Percentiles rank a stretch among this genome's conserved stretches.
phyloP scores from a whole-genome alignment of 2,113 vertebrate genomes.

The Pelusios castaneus region DNA sequence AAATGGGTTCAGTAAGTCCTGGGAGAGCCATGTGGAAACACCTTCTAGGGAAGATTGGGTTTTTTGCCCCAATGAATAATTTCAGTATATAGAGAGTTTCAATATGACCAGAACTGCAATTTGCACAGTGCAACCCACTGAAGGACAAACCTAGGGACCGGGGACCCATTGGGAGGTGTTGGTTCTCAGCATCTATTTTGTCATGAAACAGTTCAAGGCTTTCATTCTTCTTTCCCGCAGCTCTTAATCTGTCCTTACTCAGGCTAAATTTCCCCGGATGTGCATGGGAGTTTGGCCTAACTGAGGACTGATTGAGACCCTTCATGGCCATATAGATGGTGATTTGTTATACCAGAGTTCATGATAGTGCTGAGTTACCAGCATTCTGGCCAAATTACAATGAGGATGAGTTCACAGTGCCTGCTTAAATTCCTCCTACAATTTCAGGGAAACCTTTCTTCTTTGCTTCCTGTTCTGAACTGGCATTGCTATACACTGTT shows the following conservation, averaged over 20 bases:
- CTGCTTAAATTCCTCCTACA: not conserved
- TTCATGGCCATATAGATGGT: accelerated
- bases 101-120: not conserved
- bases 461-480: not conserved
- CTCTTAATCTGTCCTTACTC: not conserved
- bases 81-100: not conserved
- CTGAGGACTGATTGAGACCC: not conserved
- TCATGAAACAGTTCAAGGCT: not conserved
- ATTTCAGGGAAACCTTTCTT: not conserved
- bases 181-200: not conserved
- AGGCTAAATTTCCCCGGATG: not conserved
- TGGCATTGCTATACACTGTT: accelerated
- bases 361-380: not conserved
- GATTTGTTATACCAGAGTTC: not conserved
- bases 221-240: not conserved
- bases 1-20: not conserved
- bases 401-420: not conserved
- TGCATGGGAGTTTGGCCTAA: not conserved
- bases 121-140: not conserved
- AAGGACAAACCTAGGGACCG: not conserved
- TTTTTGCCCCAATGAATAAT: not conserved
- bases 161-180: not conserved
- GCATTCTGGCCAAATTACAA: not conserved
- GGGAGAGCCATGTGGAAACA: not conserved
- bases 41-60: not conserved